phyloP scores from a whole-genome alignment of 2,888 invertebrate genomes.

The Tribolium freemani region DNA sequence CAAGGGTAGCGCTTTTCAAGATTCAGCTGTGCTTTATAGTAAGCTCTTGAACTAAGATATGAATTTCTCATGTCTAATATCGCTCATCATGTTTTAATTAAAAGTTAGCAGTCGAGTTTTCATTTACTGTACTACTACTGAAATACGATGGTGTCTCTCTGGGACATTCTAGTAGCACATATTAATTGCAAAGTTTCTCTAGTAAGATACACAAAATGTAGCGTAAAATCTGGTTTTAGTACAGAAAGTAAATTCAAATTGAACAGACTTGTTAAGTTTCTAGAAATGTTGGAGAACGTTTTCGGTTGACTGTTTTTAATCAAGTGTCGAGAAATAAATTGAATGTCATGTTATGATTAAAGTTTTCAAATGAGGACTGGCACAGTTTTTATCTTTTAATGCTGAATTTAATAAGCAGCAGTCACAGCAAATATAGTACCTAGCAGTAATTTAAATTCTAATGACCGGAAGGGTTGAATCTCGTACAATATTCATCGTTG shows the following conservation, averaged over 20 bases:
- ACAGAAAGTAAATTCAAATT: conserved; percentile 13
- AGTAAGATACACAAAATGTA: conserved; percentile 27
- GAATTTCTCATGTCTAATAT: conserved; percentile 13
- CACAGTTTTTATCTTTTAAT: conserved; percentile 20
- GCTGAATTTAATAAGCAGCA: conserved; percentile 21
- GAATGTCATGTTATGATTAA: conserved; percentile 36
- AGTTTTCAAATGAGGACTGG: conserved; percentile 25
- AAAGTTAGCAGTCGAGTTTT: conserved; percentile 24
- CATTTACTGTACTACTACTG: background rate
- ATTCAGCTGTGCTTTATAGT: background rate
- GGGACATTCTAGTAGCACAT: conserved; percentile 26
- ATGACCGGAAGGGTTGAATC: background rate
- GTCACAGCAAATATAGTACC: background rate
- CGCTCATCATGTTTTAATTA: conserved; percentile 23
- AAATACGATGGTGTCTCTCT: conserved; percentile 1
- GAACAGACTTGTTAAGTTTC: background rate
- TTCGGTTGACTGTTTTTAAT: conserved; percentile 13
- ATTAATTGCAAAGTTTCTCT: conserved; percentile 29
- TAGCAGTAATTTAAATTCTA: too few relatives aligned
- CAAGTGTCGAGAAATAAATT: conserved; percentile 34
- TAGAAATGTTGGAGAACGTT: conserved; percentile 5
- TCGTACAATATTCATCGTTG: too few relatives aligned
- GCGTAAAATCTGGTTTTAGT: conserved; percentile 9
- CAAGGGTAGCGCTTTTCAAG: background rate
- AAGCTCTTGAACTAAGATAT: conserved; percentile 1